Evolutionary conservation across 2,888 invertebrate genomes (phyloP), one percentile per base, ranked within the genome.

Genomic region (Matsumyia berberina): DNA sequence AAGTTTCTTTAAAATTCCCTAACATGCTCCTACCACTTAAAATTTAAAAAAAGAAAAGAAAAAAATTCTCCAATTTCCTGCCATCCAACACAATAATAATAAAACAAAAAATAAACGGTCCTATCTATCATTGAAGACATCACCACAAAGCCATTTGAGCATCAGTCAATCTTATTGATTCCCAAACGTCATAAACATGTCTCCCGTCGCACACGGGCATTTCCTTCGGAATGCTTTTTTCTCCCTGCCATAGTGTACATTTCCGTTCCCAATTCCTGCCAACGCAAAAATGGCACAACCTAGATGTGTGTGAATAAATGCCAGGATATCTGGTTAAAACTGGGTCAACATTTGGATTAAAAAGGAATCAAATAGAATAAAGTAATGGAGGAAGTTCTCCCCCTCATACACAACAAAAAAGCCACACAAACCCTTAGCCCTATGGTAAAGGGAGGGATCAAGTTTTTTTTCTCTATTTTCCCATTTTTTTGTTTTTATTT

Each of bases 291-390:
- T 24, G 9, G 19, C 33, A 55, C 37, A 44, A 17, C 37, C n/a
- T 24, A 49, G 49, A n/a, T 19, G 17, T 31, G 19, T 33, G n/a
- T 31, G 46, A 12, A 6, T 44, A 33, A 35, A 49, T 57, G 31
- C 8, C 29, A 58, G 24, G 49, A 58, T 49, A 37, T 49, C 58
- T 58, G 39, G 57, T 35, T 39, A 46, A 57, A 83, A 79, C 73
- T 83, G 67, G 83, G 83, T 79, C 83, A 83, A 64, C 78, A 69
- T 79, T 79, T 64, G 83, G 79, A 83, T 83, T 69, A 83, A 83
- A 77, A 77, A 60, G 51, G 37, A 77, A 77, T 77, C 67, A 77
- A 69, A 77, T 69, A 44, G 60, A 67, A 83, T 79, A 79, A 79
- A 83, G 79, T 74, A 83, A 83, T 83, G 60, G 79, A 83, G 73